Evolutionary conservation across 2,113 vertebrate genomes (phyloP), one percentile per base, ranked within the genome.

Genomic region (Hyla sarda): DNA sequence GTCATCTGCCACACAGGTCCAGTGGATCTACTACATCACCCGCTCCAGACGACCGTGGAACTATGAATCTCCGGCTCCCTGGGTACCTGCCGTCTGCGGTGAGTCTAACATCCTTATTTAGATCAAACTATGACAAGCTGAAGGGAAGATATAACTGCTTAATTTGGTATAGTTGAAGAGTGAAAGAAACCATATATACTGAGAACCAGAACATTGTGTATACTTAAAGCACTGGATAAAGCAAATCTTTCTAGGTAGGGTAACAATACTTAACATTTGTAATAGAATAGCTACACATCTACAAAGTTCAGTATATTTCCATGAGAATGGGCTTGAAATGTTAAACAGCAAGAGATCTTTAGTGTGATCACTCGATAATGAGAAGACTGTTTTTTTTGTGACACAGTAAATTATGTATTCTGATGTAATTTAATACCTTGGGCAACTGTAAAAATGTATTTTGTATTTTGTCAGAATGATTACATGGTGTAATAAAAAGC

Each of bases 351-450:
- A 72, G 52, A 32, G 1, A 73, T 34, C 50, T 72, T 69, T 72
- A 21, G 41, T 60, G 54, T n/a, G 56, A 60, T 84, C 54, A 65
- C 37, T 65, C 16, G 52, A 60, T 84, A 84, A 84, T 54, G 30
- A 83, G 74, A 32, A 37, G 50, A 58, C 52, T 83, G 37, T 52
- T 10, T 4, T 5, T 45, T 45, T 45, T 45, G 41, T 4, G 45
- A 41, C 82, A 74, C 30, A 54, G 65, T 71, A 82, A 71, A 54
- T 73, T 30, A 73, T 84, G 23, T 47, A 75, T 75, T 74, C 25
- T 84, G n/a, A 2, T 84, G 52, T 75, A 62, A 75, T 74, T 84
- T 58, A 60, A 60, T 72, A 75, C 71, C 67, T 60, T 45, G 69
- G 69, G 50, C 50, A 73, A 19, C 34, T 34, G 32, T 23, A 74